A percentile compares a stretch with the other conserved stretches of the same genome.
Conservation (phyloP, 2,113 vertebrate species). For the Cyprinus carpio region DNA sequence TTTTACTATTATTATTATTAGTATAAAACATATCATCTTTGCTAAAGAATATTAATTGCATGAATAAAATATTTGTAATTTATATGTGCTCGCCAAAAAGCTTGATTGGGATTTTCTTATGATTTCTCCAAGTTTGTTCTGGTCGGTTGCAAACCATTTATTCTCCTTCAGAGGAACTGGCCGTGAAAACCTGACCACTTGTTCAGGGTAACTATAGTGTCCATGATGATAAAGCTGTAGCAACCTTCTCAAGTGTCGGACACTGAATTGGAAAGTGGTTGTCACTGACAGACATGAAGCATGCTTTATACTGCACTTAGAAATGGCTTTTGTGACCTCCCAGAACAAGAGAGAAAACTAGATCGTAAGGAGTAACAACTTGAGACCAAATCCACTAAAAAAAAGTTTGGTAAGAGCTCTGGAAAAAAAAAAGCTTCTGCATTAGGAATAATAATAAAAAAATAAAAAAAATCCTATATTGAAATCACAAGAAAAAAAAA, state of each 20-base stretch:
- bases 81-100: background rate
- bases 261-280: background rate
- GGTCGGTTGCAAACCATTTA: background rate
- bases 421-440: too few species aligned
- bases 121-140: background rate
- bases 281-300: background rate
- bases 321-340: constrained; percentile 8
- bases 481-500: background rate
- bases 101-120: background rate
- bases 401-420: background rate
- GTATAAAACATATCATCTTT: background rate
- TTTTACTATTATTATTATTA: too few species aligned
- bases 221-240: background rate
- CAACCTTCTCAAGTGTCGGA: background rate
- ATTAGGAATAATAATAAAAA: too few species aligned
- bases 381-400: background rate
- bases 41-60: background rate
- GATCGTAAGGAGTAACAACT: background rate
- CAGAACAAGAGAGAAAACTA: background rate
- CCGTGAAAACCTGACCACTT: background rate
- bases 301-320: background rate
- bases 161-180: background rate
- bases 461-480: background rate
- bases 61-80: background rate
- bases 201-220: background rate